Percentiles rank a stretch among this genome's conserved stretches.
phyloP scores from a whole-genome alignment of 2,113 vertebrate species.

The Hippocampus comes region DNA sequence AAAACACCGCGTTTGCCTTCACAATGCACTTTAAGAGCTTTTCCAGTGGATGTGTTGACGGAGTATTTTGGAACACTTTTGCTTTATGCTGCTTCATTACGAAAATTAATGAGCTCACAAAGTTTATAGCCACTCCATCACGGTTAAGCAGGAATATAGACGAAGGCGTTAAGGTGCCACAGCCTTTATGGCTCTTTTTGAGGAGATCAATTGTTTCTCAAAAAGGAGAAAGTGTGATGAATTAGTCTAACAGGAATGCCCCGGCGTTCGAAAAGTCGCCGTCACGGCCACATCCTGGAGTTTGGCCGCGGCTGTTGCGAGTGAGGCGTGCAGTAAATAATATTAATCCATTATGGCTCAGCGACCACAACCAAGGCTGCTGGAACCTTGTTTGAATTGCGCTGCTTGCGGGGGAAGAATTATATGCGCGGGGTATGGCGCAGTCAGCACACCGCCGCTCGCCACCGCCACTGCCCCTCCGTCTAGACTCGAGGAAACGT shows the following conservation, averaged over 20 bases:
- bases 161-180: constrained; percentile 5
- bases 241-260: neutral
- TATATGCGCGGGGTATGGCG: constrained; percentile 60
- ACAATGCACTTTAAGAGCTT: constrained; percentile 7
- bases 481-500: constrained; percentile 66
- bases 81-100: constrained; percentile 2
- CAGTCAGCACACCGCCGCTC: constrained; percentile 64
- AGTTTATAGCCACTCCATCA: neutral
- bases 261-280: neutral
- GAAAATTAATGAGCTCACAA: constrained; percentile 12
- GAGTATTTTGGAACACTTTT: neutral
- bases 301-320: constrained; percentile 35
- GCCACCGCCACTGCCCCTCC: constrained; percentile 64
- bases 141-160: neutral
- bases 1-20: neutral
- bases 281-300: constrained; percentile 59
- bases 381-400: constrained; percentile 59
- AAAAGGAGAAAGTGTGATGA: neutral
- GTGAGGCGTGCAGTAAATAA: constrained; percentile 62
- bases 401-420: constrained; percentile 55
- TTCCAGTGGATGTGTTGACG: neutral
- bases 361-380: constrained; percentile 44
- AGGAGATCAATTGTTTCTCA: neutral
- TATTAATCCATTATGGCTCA: constrained; percentile 53
- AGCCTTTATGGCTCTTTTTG: neutral